phyloP scores from a whole-genome alignment of 30 jellyfish, hydroid and myxozoan species.

The Pseudorhiza aurosa region DNA sequence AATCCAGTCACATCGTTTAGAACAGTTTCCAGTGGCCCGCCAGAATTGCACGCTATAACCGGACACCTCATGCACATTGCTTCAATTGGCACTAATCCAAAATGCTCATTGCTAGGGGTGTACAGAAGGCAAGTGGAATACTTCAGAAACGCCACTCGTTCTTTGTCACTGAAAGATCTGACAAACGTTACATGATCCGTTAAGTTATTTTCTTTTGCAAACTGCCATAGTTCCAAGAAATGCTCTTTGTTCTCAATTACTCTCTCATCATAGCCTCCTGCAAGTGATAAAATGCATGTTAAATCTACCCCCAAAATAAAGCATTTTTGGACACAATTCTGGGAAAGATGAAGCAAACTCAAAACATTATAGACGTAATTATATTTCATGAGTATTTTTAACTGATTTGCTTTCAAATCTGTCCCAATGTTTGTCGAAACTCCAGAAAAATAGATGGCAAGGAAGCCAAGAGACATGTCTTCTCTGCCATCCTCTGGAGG shows the following conservation, averaged over 20 bases:
- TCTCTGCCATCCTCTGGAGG: too few relatives aligned
- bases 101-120: constrained; percentile 95
- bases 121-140: constrained; percentile 81
- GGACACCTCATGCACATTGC: constrained; percentile 96
- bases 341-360: too few relatives aligned
- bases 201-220: constrained; percentile 54
- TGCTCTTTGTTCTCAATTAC: constrained; percentile 88
- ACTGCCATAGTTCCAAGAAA: constrained; percentile 71
- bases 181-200: constrained; percentile 70
- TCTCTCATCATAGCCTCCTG: constrained; percentile 96
- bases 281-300: too few relatives aligned
- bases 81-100: constrained; percentile 97
- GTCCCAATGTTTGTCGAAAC: too few relatives aligned
- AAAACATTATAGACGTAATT: too few relatives aligned
- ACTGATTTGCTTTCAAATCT: too few relatives aligned
- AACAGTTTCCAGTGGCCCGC: constrained; percentile 98
- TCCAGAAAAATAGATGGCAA: too few relatives aligned
- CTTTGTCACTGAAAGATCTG: constrained; percentile 85
- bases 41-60: constrained; percentile 94
- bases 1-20: constrained; percentile 79
- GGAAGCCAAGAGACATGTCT: too few relatives aligned
- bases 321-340: too few relatives aligned
- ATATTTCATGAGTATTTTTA: too few relatives aligned
- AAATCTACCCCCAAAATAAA: too few relatives aligned
- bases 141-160: constrained; percentile 68